phyloP scores from a whole-genome alignment of 2,797 vertebrate species.

The Thalassophryne amazonica region DNA sequence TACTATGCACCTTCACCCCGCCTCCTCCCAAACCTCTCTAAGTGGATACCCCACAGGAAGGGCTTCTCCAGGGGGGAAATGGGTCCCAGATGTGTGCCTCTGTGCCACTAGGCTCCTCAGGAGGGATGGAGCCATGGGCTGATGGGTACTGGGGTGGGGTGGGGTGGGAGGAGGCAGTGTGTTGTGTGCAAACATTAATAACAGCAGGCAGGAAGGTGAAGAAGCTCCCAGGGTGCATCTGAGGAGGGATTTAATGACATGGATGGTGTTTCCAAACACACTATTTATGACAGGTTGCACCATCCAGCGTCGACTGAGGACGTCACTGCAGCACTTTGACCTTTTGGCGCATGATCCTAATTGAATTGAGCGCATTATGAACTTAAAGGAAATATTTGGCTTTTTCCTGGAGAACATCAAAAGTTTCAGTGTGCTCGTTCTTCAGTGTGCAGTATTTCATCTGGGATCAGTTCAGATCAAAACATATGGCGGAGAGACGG shows the following conservation, averaged over 20 bases:
- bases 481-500: slow-evolving; percentile 57
- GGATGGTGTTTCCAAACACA: slow-evolving; percentile 63
- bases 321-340: slow-evolving; percentile 19
- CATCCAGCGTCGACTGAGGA: slow-evolving; percentile 19
- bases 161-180: slow-evolving; percentile 1
- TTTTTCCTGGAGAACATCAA: slow-evolving; percentile 49
- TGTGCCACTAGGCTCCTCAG: slow-evolving; percentile 70
- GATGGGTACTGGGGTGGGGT: slow-evolving; percentile 37
- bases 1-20: not conserved
- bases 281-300: slow-evolving; percentile 53
- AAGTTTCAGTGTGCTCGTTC: slow-evolving; percentile 45
- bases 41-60: slow-evolving; percentile 82
- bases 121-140: slow-evolving; percentile 63
- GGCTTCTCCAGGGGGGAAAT: slow-evolving; percentile 78
- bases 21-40: slow-evolving; percentile 62
- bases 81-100: slow-evolving; percentile 78
- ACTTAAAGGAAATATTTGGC: slow-evolving; percentile 47
- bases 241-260: slow-evolving; percentile 55
- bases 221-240: slow-evolving; percentile 60
- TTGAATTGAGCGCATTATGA: slow-evolving; percentile 66
- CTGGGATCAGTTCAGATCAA: slow-evolving; percentile 39
- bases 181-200: slow-evolving; percentile 61
- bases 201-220: slow-evolving; percentile 52
- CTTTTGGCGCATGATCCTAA: slow-evolving; percentile 46
- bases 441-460: slow-evolving; percentile 51